phyloP scores from a whole-genome alignment of 2,888 invertebrate genomes.

The Leucania comma region DNA sequence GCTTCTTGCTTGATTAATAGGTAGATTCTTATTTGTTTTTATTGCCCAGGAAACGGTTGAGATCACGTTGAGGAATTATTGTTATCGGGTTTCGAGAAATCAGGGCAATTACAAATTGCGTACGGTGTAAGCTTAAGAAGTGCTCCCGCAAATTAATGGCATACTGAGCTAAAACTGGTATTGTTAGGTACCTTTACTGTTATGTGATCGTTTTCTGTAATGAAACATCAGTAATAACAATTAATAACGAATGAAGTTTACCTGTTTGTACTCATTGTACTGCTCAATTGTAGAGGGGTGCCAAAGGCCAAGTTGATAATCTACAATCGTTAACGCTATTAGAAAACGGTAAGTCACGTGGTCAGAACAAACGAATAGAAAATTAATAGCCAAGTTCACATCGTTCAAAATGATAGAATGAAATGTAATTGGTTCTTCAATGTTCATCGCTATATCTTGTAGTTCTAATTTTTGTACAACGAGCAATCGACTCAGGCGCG shows the following conservation, averaged over 20 bases:
- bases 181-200: not conserved
- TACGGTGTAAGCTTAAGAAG: not conserved
- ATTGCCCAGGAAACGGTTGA: conserved; percentile 48
- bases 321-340: too few species aligned
- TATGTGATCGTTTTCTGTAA: conserved; percentile 9
- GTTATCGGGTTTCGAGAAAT: conserved; percentile 36
- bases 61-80: conserved; percentile 44
- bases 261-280: not conserved
- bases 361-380: too few species aligned
- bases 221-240: not conserved
- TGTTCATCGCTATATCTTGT: too few species aligned
- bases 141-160: not conserved
- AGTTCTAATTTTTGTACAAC: too few species aligned
- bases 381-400: too few species aligned
- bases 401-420: too few species aligned
- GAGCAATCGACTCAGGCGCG: too few species aligned
- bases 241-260: not conserved
- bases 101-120: conserved; percentile 22
- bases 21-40: conserved; percentile 62
- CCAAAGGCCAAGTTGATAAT: too few species aligned
- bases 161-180: not conserved
- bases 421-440: too few species aligned
- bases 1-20: conserved; percentile 69
- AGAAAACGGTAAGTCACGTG: too few species aligned
- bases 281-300: not conserved